A percentile compares a stretch with the other conserved stretches of the same genome.
Conservation (phyloP, 2,113 vertebrate species). For the Oncorhynchus gorbuscha region DNA sequence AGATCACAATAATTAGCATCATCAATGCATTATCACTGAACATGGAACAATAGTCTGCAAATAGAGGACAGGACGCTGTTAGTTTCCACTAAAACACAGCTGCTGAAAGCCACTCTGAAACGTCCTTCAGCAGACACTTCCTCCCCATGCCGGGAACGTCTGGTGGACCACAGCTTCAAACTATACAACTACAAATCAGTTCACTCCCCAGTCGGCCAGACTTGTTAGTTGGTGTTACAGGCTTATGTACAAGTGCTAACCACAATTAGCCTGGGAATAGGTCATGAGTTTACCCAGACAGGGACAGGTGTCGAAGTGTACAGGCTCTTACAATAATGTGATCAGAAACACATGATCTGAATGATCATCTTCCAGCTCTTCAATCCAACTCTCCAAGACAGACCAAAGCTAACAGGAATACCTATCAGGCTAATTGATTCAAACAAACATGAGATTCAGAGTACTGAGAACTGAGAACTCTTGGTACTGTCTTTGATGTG, state of each 20-base stretch:
- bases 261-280: too few species aligned
- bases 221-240: too few species aligned
- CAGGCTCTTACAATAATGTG: too few species aligned
- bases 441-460: not conserved
- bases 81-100: slow-evolving; percentile 3
- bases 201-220: too few species aligned
- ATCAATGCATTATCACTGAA: not conserved
- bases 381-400: not conserved
- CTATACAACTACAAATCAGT: too few species aligned
- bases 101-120: not conserved
- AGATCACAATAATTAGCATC: slow-evolving; percentile 15
- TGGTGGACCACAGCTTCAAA: too few species aligned
- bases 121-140: too few species aligned
- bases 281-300: too few species aligned
- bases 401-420: not conserved
- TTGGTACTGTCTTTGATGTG: not conserved
- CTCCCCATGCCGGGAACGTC: too few species aligned
- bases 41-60: not conserved
- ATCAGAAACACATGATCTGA: not conserved
- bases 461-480: slow-evolving; percentile 2
- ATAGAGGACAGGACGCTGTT: not conserved
- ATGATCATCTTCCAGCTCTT: slow-evolving; percentile 4
- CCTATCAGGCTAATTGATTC: slow-evolving; percentile 1
- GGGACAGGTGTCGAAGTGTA: too few species aligned
- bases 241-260: too few species aligned